Evolutionary conservation across 2,113 vertebrate species (phyloP), one percentile per base, ranked within the genome.

Genomic region (Vulpes lagopus): DNA sequence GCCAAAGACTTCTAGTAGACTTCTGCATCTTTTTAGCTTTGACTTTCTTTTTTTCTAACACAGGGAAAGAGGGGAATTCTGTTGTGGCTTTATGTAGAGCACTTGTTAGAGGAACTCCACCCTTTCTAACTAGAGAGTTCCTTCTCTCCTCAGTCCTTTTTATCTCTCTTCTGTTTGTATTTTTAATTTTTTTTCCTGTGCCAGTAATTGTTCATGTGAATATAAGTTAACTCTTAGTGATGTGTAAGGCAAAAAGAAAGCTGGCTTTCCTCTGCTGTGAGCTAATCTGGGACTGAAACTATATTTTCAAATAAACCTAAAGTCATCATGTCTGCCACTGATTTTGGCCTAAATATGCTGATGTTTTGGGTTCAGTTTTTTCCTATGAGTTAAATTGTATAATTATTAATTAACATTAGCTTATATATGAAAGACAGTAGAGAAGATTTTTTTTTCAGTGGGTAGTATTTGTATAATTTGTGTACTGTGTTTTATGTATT

Each of bases 401-500:
- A 17, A 32, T 32, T 80, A 38, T 69, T 49, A 43, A 4, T 67
- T 76, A 53, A 57, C 9, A 43, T 96, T 62, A 55, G 30, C 30
- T 43, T 78, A 60, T 2, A 15, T 87, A 27, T 67, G 19, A 32
- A 51, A 88, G 15, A 69, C 6, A 65, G 11, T 19, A 55, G 51
- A 74, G 53, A 17, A 94, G 35, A 53, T 14, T 78, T 78, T 59
- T 96, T 86, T 91, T 90, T 83, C 43, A 80, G 20, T 73, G n/a
- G 57, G 87, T 59, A 69, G n/a, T 81, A 17, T 94, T 90, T 88
- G 12, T 67, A 38, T 89, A 30, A 90, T 87, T 79, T 67, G 3
- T 89, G 7, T 4, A 27, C 62, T 93, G 27, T 51, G 78, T 85
- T 97, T 98, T 95, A 76, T 96, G 74, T 73, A 96, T 96, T 97